Evolutionary conservation across 2,797 vertebrate genomes (phyloP), one percentile per base, ranked within the genome.

Genomic region (Aldrovandia affinis): DNA sequence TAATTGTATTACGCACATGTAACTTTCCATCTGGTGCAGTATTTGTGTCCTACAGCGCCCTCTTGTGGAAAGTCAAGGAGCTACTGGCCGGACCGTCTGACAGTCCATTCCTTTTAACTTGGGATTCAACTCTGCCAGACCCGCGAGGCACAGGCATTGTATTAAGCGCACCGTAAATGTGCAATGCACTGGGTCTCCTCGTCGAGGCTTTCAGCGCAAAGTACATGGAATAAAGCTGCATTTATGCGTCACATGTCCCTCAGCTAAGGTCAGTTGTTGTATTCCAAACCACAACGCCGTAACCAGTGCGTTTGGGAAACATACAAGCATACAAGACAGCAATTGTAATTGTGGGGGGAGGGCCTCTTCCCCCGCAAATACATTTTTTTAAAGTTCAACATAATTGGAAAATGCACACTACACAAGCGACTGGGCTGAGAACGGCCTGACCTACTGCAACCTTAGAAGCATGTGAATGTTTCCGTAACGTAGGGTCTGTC

Each of bases 221-320:
- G 4, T n/a, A 28, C n/a, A 50, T 28, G 42, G 39, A 78, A 28
- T 57, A 20, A 57, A 57, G 12, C 18, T 20, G 55, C 15, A 57
- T 9, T 20, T 10, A 22, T 22, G 33, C 22, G 36, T 70, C 36
- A 39, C 36, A 20, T 39, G 36, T 22, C 2, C 15, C 68, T 15
- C 18, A 36, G 18, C 68, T 39, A 33, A 36, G 36, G 68, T 4
- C 18, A 22, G 68, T 70, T 30, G 18, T 3, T 39, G 68, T 39
- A 39, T 70, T 39, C 33, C 15, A 3, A 3, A 70, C 68, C 36
- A 39, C 30, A 70, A 22, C 15, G 55, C 10, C 5, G 33, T 20
- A 70, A 65, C 20, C 63, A 65, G 63, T 28, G 63, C 39, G 33
- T 9, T 78, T 78, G 10, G 75, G 75, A 78, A 78, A 78, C 22